Percentiles rank a stretch among this genome's conserved stretches.
phyloP scores from a whole-genome alignment of 2,113 vertebrate genomes.

The Pandion haliaetus region DNA sequence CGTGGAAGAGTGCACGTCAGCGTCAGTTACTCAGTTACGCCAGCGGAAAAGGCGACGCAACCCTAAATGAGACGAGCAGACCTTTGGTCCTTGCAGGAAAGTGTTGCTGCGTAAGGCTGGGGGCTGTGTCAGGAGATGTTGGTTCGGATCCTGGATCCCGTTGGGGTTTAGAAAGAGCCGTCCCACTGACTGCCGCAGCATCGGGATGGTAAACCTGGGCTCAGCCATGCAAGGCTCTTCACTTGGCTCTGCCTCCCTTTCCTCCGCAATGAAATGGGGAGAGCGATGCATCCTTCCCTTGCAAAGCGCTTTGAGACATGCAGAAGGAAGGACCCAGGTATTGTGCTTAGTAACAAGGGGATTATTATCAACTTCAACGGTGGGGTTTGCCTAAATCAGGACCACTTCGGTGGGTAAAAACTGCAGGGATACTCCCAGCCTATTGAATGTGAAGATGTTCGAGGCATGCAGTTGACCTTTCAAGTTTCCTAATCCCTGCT shows the following conservation, averaged over 20 bases:
- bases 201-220: neutral
- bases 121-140: neutral
- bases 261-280: neutral
- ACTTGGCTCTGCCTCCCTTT: neutral
- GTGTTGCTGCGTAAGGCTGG: neutral
- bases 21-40: neutral
- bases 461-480: neutral
- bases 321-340: neutral
- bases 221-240: neutral
- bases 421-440: neutral
- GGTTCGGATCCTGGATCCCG: neutral
- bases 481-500: conserved; percentile 6
- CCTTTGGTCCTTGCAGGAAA: neutral
- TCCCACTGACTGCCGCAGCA: fast-evolving
- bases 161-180: neutral
- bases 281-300: neutral
- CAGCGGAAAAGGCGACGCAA: neutral
- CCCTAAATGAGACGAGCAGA: neutral
- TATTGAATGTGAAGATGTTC: neutral
- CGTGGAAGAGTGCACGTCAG: fast-evolving
- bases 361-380: neutral
- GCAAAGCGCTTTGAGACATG: neutral
- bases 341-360: neutral
- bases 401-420: neutral
- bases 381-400: neutral